These are phyloP conservation scores for Pithys albifrons DNA, from an alignment of 2,113 vertebrate species.

Conservation along the genomic window DNA sequence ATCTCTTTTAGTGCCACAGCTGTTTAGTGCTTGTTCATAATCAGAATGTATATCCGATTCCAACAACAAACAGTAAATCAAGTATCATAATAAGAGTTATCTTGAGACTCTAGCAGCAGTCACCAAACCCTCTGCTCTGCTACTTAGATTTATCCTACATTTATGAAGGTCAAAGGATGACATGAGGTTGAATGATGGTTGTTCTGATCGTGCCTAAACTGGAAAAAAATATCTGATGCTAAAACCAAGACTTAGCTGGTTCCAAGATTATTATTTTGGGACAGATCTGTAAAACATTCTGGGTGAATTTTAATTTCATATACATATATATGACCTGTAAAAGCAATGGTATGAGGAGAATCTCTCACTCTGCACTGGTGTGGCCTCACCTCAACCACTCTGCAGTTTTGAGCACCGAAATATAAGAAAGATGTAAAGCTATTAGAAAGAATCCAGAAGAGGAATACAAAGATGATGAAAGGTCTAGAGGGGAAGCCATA, in stretches of 20 bases:
- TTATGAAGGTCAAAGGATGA: not conserved
- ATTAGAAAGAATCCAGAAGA: not conserved
- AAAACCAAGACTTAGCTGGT: not conserved
- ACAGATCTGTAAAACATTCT: not conserved
- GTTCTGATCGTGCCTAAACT: not conserved
- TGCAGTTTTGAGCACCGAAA: not conserved
- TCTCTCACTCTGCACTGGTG: not conserved
- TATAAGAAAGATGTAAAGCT: not conserved
- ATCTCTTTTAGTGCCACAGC: conserved; percentile 49
- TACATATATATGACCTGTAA: not conserved
- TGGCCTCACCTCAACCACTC: not conserved
- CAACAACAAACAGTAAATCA: conserved; percentile 49
- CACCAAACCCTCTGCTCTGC: not conserved
- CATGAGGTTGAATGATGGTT: not conserved
- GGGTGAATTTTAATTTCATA: not conserved
- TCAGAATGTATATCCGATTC: conserved; percentile 25
- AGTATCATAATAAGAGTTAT: conserved; percentile 18
- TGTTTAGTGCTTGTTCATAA: conserved; percentile 31
- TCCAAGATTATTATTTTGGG: not conserved
- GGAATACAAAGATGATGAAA: not conserved
- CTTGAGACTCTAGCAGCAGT: not conserved
- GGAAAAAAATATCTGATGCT: not conserved
- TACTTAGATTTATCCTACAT: not conserved
- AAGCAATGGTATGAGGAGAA: not conserved
- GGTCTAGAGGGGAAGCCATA: not conserved